phyloP scores from a whole-genome alignment of 2,888 invertebrate species.

The Habroteleia sp. region DNA sequence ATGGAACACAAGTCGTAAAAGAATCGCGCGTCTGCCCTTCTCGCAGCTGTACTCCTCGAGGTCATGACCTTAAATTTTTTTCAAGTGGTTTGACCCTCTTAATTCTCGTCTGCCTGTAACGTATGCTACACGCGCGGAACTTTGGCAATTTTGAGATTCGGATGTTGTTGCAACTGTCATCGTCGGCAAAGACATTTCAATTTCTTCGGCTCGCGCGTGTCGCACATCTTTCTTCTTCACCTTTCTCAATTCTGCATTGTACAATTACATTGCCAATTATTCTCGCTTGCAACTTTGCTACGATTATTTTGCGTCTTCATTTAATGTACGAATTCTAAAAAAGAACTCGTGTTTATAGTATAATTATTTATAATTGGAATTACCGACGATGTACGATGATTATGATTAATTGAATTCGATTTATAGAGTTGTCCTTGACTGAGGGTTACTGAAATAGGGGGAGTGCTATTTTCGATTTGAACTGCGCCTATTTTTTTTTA shows the following conservation, averaged over 20 bases:
- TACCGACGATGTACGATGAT: conserved; percentile 7
- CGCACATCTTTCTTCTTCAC: background rate
- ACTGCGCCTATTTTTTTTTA: too few relatives aligned
- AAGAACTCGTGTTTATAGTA: conserved; percentile 4
- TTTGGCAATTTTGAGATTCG: conserved; percentile 6
- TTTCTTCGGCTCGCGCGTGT: conserved; percentile 8
- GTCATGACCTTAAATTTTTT: conserved; percentile 49
- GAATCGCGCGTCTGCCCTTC: conserved; percentile 38
- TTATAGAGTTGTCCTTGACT: conserved; percentile 22
- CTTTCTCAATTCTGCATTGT: conserved; percentile 6
- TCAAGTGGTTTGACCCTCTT: conserved; percentile 50
- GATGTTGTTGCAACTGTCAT: conserved; percentile 29
- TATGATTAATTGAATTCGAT: conserved; percentile 12
- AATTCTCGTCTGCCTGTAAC: conserved; percentile 36
- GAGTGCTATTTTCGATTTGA: background rate
- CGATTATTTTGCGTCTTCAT: conserved; percentile 7
- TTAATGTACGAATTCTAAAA: background rate
- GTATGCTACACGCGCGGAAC: conserved; percentile 9
- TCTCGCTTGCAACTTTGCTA: too few relatives aligned
- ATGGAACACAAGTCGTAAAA: conserved; percentile 26
- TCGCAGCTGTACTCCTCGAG: conserved; percentile 48
- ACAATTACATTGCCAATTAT: too few relatives aligned
- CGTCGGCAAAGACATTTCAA: conserved; percentile 14
- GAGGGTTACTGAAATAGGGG: conserved; percentile 20
- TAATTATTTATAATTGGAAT: background rate